Evolutionary conservation across 2,113 vertebrate species (phyloP).

Genomic region (Rhinoderma darwinii): DNA sequence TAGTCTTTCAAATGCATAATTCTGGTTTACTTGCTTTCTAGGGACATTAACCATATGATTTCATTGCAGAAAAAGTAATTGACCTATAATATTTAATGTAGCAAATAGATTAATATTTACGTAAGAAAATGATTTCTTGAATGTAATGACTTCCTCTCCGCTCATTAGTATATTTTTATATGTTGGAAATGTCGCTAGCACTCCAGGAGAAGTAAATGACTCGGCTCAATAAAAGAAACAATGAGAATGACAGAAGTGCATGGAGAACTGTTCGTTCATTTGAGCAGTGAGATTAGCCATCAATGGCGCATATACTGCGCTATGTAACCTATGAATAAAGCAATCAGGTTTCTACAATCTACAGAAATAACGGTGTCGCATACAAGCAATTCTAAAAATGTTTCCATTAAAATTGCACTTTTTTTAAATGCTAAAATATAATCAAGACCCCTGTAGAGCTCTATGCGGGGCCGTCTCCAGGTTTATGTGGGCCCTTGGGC

Average conservation of each 20-base stretch:
- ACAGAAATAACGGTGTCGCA: not conserved
- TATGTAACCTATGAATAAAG: not conserved
- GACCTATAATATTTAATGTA: constrained; percentile 13
- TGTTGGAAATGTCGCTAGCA: constrained; percentile 18
- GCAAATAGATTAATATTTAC: constrained; percentile 22
- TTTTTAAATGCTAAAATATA: not conserved
- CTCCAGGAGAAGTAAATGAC: constrained; percentile 17
- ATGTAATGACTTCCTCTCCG: constrained; percentile 2
- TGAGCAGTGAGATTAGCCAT: not conserved
- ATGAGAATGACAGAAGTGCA: not conserved
- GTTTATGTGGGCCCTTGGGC: too few relatives aligned
- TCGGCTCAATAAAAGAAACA: not conserved
- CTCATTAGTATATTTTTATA: constrained; percentile 14
- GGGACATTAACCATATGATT: not conserved
- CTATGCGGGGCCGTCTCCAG: too few relatives aligned
- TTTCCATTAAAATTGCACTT: too few relatives aligned
- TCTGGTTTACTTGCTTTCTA: not conserved
- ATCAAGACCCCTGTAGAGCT: not conserved
- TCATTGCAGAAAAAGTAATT: not conserved
- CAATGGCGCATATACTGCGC: not conserved
- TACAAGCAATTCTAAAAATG: not conserved
- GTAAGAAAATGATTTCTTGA: constrained; percentile 6
- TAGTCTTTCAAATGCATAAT: not conserved
- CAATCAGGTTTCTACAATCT: not conserved
- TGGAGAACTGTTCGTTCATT: not conserved